Conservation (phyloP, 2,888 invertebrate species). For the Acanthococcus lagerstroemiae region DNA sequence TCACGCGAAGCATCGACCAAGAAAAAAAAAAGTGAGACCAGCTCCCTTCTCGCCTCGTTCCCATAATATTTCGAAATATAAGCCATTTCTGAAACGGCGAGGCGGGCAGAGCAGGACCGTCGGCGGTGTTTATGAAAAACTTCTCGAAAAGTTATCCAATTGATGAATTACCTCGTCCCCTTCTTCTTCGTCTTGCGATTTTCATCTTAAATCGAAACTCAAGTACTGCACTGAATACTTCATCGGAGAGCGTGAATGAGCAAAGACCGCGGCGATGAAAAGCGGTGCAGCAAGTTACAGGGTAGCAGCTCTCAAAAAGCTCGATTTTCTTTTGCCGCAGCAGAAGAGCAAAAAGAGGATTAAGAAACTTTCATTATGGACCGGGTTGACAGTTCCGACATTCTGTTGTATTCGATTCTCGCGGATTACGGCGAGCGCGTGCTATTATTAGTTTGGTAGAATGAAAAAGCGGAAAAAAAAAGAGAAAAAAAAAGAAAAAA, state of each 20-base stretch:
- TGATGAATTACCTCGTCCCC: slow-evolving; percentile 12
- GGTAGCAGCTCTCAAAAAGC: slow-evolving; percentile 14
- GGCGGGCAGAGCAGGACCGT: background rate
- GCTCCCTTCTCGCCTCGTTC: no score
- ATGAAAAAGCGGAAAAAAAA: no score
- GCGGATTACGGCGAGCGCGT: no score
- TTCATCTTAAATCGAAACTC: background rate
- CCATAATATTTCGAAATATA: no score
- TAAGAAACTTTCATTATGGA: slow-evolving; percentile 21
- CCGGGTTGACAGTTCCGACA: background rate
- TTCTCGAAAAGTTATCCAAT: slow-evolving; percentile 19
- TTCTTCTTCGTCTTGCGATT: background rate
- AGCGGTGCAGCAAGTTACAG: slow-evolving; percentile 1
- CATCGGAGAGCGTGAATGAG: background rate
- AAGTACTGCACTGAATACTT: background rate
- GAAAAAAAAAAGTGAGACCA: no score
- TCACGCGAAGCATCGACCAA: no score
- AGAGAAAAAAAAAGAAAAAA: no score
- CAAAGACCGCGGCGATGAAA: slow-evolving; percentile 1
- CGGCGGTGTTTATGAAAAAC: slow-evolving; percentile 17
- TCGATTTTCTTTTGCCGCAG: background rate
- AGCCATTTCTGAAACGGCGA: no score
- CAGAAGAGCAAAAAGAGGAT: slow-evolving; percentile 6
- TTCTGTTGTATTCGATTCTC: slow-evolving; percentile 13
- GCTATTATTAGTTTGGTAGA: no score